Conservation (phyloP, 1,140 invertebrate species). For the Latrodectus geometricus region DNA sequence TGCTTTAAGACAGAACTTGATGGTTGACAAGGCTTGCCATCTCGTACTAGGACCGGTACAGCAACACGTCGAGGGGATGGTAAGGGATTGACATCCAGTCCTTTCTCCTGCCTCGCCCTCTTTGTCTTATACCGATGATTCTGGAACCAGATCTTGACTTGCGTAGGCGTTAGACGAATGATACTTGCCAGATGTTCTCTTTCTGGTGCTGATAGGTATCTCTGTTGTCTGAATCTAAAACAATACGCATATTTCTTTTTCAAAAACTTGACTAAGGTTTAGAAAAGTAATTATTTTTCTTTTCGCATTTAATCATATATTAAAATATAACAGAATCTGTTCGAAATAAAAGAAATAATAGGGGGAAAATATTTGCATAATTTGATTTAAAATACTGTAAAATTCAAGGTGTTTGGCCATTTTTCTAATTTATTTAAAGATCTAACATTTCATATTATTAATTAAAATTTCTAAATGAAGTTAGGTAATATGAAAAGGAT, state of each 20-base stretch:
- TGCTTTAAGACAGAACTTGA: conserved; percentile 40
- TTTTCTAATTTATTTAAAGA: too few species aligned
- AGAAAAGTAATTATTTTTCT: not conserved
- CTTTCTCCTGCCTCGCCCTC: conserved; percentile 89
- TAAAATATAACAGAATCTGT: not conserved
- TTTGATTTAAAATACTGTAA: too few species aligned
- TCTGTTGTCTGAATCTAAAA: conserved; percentile 82
- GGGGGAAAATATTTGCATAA: not conserved
- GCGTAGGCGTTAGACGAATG: conserved; percentile 72
- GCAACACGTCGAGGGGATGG: conserved; percentile 87
- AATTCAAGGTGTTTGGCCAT: too few species aligned
- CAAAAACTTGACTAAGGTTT: not conserved
- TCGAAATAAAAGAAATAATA: not conserved
- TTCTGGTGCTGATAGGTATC: conserved; percentile 78
- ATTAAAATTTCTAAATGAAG: too few species aligned
- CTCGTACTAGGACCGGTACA: conserved; percentile 90
- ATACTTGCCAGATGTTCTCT: conserved; percentile 76
- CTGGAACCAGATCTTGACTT: conserved; percentile 98
- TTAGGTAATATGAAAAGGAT: too few species aligned
- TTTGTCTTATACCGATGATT: conserved; percentile 85
- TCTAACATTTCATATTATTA: too few species aligned
- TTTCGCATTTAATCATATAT: not conserved
- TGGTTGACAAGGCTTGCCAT: conserved; percentile 86
- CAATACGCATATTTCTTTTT: not conserved
- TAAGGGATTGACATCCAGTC: conserved; percentile 70